Evolutionary conservation across 2,888 invertebrate genomes (phyloP).

Genomic region (Chymomyza fuscimana): DNA sequence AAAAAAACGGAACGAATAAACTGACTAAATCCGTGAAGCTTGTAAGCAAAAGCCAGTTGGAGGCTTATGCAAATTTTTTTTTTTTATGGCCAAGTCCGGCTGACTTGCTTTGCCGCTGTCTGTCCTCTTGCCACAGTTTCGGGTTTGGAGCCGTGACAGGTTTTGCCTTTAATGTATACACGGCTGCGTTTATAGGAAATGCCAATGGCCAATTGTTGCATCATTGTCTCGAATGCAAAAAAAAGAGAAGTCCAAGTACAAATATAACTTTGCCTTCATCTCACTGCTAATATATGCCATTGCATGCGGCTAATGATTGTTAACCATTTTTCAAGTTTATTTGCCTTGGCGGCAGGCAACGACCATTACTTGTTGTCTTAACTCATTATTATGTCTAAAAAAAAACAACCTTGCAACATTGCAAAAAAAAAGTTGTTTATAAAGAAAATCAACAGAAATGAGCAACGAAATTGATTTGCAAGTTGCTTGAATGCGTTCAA

Average conservation of each 20-base stretch:
- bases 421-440: background rate
- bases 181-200: constrained; percentile 32
- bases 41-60: background rate
- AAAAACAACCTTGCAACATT: constrained; percentile 34
- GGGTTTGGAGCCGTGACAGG: constrained; percentile 7
- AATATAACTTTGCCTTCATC: background rate
- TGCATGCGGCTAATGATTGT: constrained; percentile 59
- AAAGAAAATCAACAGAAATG: background rate
- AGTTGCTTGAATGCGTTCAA: constrained; percentile 29
- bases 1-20: constrained; percentile 52
- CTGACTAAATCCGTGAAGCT: background rate
- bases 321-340: constrained; percentile 52
- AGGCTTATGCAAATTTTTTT: constrained; percentile 61
- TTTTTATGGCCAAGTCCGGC: constrained; percentile 45
- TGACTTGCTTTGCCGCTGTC: constrained; percentile 2
- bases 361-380: constrained; percentile 28
- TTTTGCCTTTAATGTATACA: constrained; percentile 15
- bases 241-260: background rate
- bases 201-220: constrained; percentile 26
- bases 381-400: background rate
- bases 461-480: background rate
- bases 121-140: constrained; percentile 65
- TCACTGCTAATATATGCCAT: constrained; percentile 19
- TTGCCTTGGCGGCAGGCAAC: constrained; percentile 53
- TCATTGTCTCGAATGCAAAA: constrained; percentile 18